Evolutionary conservation across 2,888 invertebrate species (phyloP).

Genomic region (Polymixis lichenea): DNA sequence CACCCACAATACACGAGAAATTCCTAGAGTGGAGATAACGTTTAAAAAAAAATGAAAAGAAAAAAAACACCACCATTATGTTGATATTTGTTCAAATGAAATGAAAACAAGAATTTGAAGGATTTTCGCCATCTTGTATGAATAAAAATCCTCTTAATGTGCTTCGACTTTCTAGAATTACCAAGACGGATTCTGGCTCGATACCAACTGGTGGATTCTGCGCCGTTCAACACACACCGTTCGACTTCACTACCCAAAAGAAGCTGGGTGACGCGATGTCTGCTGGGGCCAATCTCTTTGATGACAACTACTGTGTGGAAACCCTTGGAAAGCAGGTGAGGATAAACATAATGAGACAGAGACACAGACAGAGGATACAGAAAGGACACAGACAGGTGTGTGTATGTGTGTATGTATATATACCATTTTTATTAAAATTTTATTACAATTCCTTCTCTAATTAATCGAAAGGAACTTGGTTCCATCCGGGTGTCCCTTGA

Average conservation of each 20-base stretch:
- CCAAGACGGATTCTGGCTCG: constrained; percentile 79
- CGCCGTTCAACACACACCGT: constrained; percentile 92
- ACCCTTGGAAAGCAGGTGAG: constrained; percentile 76
- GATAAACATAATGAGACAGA: no score
- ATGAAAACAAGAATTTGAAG: background rate
- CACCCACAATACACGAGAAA: no score
- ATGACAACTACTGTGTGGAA: constrained; percentile 95
- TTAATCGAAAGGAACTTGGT: no score
- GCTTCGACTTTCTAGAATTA: constrained; percentile 75
- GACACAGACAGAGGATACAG: no score
- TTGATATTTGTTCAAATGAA: background rate
- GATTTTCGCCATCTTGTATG: background rate
- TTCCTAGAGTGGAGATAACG: no score
- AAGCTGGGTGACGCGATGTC: constrained; percentile 93
- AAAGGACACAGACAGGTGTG: no score
- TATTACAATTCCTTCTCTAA: no score
- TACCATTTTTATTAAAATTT: no score
- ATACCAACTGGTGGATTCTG: constrained; percentile 83
- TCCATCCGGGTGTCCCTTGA: no score
- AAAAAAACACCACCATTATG: rapidly evolving
- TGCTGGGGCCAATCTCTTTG: constrained; percentile 91
- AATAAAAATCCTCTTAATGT: background rate
- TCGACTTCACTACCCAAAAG: constrained; percentile 93
- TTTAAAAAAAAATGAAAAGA: no score
- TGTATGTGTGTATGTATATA: no score